phyloP scores from a whole-genome alignment of 2,888 invertebrate species.

The Drosophila hamatofila region DNA sequence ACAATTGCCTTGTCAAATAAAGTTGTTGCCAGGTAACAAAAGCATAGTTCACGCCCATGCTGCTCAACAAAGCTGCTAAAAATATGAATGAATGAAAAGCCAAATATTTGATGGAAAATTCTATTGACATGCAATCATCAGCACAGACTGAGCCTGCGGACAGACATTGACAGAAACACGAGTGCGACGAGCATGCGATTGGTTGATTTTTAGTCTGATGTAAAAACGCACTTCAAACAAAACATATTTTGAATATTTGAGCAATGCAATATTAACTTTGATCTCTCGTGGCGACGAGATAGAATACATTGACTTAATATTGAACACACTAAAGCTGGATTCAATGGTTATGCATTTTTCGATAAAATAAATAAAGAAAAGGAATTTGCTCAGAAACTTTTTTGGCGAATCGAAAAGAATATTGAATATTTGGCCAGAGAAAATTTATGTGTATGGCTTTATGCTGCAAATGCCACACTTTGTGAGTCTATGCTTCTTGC shows the following conservation, averaged over 20 bases:
- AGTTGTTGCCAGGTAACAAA: conserved; percentile 45
- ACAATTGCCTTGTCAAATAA: conserved; percentile 20
- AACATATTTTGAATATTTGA: conserved; percentile 28
- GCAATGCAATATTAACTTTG: conserved; percentile 13
- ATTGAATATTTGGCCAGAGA: conserved; percentile 47
- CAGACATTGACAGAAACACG: not conserved
- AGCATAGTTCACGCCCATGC: not conserved
- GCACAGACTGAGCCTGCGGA: not conserved
- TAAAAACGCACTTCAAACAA: not conserved
- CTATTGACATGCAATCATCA: conserved; percentile 37
- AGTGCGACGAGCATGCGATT: conserved; percentile 2
- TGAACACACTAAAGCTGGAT: conserved; percentile 12
- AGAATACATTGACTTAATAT: conserved; percentile 18
- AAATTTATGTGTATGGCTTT: conserved; percentile 75
- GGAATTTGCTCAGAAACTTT: conserved; percentile 48
- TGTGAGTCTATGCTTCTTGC: conserved; percentile 2
- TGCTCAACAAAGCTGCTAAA: not conserved
- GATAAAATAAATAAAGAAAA: conserved; percentile 9
- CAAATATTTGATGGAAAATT: conserved; percentile 26
- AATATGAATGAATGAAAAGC: conserved; percentile 9
- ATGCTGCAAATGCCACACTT: conserved; percentile 50
- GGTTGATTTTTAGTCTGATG: conserved; percentile 44
- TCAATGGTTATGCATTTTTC: conserved; percentile 23
- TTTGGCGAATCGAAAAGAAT: conserved; percentile 37
- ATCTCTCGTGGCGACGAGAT: not conserved